Evolutionary conservation across 2,113 vertebrate genomes (phyloP).

Genomic region (Aspidoscelis tigris): DNA sequence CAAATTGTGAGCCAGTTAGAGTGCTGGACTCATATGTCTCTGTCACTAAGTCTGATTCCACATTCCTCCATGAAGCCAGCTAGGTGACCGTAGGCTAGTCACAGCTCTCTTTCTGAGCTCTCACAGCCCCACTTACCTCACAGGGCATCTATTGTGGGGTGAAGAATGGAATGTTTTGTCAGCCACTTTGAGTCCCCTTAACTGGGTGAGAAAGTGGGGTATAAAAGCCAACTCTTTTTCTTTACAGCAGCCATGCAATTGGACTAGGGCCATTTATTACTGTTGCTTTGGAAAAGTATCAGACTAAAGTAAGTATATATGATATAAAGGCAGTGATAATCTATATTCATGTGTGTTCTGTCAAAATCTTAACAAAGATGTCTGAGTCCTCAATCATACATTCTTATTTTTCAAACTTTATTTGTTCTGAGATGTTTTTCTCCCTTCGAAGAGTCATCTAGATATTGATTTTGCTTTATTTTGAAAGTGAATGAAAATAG

Average conservation of each 20-base stretch:
- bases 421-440: background rate
- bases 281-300: background rate
- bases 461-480: background rate
- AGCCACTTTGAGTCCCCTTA: too few relatives aligned
- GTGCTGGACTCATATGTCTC: too few relatives aligned
- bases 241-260: background rate
- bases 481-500: background rate
- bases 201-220: too few relatives aligned
- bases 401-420: background rate
- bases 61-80: too few relatives aligned
- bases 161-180: too few relatives aligned
- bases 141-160: too few relatives aligned
- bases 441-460: background rate
- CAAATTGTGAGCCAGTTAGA: too few relatives aligned
- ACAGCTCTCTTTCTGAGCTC: too few relatives aligned
- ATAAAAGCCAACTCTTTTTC: background rate
- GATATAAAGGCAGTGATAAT: background rate
- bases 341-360: slow-evolving; percentile 4
- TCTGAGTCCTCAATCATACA: background rate
- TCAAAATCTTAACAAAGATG: background rate
- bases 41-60: too few relatives aligned
- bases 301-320: background rate
- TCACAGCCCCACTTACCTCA: too few relatives aligned
- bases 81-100: too few relatives aligned
- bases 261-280: background rate